Evolutionary conservation across 2,888 invertebrate species (phyloP), one percentile per base, ranked within the genome.

Genomic region (Drosophila birchii): DNA sequence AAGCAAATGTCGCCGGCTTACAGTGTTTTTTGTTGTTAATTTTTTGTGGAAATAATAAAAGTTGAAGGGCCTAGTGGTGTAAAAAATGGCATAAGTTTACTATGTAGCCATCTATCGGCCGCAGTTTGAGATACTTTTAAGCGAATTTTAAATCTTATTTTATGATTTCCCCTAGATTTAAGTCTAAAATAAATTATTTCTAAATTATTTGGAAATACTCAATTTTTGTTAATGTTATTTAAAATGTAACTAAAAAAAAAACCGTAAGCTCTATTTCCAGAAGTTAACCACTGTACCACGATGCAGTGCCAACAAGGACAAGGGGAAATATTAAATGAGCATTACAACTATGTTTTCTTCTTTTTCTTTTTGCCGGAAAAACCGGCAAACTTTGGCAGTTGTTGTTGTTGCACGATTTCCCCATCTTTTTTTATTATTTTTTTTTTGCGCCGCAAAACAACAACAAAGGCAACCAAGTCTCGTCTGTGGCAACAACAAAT

Each of bases 401-500:
- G 8, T 23, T 58, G 29, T 54, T 51, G 34, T 51, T 64, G 34
- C 49, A 26, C 16, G 14, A 62, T 49, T 36, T 34, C 34, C 20
- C 36, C 51, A 23, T 53, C 23, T 36, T 51, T 16, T 4, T 9
- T 59, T 26, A 29, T 29, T n/a, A 6, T 14, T n/a, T 14, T 62
- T 49, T 49, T 47, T 66, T 66, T 59, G 34, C 18, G 36, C 63
- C 29, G 12, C 62, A 41, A 66, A 54, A 66, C 36, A 53, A 38
- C 67, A 69, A 69, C 45, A 56, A 23, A 56, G 55, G 18, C 67
- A 69, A 56, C 45, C 47, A 23, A 56, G 55, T 63, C 63, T 63
- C 55, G 68, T 39, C 68, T 39, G 67, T 14, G 43, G 47, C 56
- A 83, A 44, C 68, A 69, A 44, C 63, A 69, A 45, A 51, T 76